phyloP scores from a whole-genome alignment of 2,797 vertebrate genomes.

The Australoheros facetus region DNA sequence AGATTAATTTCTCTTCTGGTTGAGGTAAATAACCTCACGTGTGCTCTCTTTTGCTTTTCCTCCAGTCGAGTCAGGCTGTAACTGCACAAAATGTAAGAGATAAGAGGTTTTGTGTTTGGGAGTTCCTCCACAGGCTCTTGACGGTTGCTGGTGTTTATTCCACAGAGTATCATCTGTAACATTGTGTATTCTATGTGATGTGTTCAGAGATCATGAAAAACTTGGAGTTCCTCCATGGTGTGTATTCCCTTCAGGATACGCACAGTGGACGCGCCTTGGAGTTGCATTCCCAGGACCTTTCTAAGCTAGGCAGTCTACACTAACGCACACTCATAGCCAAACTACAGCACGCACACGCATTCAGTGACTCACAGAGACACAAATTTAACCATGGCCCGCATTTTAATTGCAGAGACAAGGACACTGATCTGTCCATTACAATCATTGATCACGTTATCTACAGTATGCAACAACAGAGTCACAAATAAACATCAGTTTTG shows the following conservation, averaged over 20 bases:
- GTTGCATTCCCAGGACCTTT: slow-evolving; percentile 2
- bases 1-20: background rate
- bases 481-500: slow-evolving; percentile 62
- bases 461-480: slow-evolving; percentile 54
- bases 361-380: slow-evolving; percentile 30
- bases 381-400: slow-evolving; percentile 30
- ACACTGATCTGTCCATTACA: slow-evolving; percentile 52
- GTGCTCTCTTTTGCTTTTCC: background rate
- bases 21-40: background rate
- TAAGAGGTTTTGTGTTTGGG: background rate
- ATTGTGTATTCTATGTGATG: background rate
- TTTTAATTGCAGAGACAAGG: slow-evolving; percentile 64
- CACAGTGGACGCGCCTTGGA: background rate
- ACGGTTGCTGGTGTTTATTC: background rate
- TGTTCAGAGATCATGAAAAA: slow-evolving; percentile 8
- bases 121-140: background rate
- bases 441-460: slow-evolving; percentile 61
- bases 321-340: background rate
- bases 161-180: background rate
- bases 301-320: background rate
- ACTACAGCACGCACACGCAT: background rate
- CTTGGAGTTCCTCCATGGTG: slow-evolving; percentile 11
- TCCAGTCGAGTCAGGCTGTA: background rate
- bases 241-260: background rate
- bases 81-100: background rate